Conservation (phyloP, 2,888 invertebrate species). For the Ryuthela nishihirai region DNA sequence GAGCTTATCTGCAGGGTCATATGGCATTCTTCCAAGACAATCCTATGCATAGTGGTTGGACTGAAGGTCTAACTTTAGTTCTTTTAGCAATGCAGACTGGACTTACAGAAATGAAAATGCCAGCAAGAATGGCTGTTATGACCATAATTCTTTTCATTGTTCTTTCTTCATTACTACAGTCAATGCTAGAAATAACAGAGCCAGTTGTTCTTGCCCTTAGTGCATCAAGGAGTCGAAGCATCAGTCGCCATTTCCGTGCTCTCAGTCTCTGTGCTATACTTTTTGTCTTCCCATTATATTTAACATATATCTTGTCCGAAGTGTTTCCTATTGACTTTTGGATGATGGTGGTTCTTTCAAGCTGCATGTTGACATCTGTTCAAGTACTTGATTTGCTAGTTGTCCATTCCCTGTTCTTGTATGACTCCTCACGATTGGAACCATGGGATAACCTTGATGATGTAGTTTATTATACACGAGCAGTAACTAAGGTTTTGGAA, state of each 20-base stretch:
- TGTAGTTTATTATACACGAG: constrained; percentile 54
- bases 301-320: constrained; percentile 52
- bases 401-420: constrained; percentile 55
- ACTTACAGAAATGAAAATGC: constrained; percentile 54
- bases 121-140: constrained; percentile 55
- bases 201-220: constrained; percentile 55
- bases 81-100: constrained; percentile 56
- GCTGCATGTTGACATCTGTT: constrained; percentile 53
- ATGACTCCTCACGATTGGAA: constrained; percentile 52
- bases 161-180: constrained; percentile 57
- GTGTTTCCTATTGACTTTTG: constrained; percentile 55
- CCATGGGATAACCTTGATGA: constrained; percentile 57
- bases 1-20: constrained; percentile 52
- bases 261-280: constrained; percentile 51
- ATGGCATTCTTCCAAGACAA: constrained; percentile 45
- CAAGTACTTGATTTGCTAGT: constrained; percentile 55
- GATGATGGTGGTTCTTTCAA: constrained; percentile 56
- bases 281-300: constrained; percentile 52
- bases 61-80: constrained; percentile 57
- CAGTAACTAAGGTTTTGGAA: constrained; percentile 54
- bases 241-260: constrained; percentile 50
- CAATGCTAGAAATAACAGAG: constrained; percentile 56
- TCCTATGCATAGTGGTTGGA: constrained; percentile 52
- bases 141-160: constrained; percentile 57
- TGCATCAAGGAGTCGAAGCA: constrained; percentile 51